Evolutionary conservation across 2,113 vertebrate species (phyloP), one percentile per base, ranked within the genome.

Genomic region (Rattus rattus): DNA sequence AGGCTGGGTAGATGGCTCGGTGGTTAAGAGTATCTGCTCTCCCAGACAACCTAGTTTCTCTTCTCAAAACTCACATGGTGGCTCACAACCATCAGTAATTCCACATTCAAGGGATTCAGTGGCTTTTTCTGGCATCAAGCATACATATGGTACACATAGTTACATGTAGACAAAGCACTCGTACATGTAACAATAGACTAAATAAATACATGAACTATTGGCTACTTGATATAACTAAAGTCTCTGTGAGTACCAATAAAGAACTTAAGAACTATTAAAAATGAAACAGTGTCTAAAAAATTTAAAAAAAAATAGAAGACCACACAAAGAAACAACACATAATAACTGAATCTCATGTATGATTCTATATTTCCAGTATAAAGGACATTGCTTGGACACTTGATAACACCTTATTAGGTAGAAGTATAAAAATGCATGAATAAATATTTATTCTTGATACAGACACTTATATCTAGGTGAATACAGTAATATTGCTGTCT

Each of bases 221-320:
- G 1, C 33, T 49, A 2, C 4, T 33, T 79, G 10, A 83, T 49
- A 12, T 56, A 95, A 79, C 30, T 76, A 3, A 52, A 69, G 36
- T 63, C 33, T 86, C 86, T 24, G 49, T 26, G 92, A 89, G 65
- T 63, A 65, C n/a, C 19, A 76, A 91, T 0, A 76, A 89, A 69
- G 90, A 5, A 63, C 7, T 63, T 91, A 49, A 30, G 47, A 93
- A 36, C n/a, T 83, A 2, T 88, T 94, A 90, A 87, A 93, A 91
- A 7, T 30, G 1, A 88, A 81, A 20, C 73, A 65, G 13, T 2
- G 10, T 20, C 36, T n/a, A 75, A 67, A 67, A 76, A 63, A 47
- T 54, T n/a, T 16, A 67, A 67, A 63, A 20, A 20, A 24, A 2
- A 69, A 69, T 11, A 13, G 30, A 69, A 67, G 33, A 90, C 17